Evolutionary conservation across 2,113 vertebrate genomes (phyloP).

Genomic region (Mustelus asterias): DNA sequence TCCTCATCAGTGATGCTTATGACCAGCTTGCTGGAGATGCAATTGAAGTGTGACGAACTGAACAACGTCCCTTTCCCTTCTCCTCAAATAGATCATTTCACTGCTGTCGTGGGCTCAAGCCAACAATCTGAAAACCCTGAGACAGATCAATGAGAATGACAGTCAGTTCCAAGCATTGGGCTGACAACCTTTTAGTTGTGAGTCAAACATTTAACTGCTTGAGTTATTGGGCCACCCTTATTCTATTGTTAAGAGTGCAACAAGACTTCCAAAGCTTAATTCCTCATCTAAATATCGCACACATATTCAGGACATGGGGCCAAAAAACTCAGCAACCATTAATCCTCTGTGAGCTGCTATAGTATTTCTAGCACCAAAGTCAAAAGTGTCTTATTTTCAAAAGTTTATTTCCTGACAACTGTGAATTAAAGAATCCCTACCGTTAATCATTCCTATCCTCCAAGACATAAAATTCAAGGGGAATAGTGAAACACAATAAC

Average conservation of each 20-base stretch:
- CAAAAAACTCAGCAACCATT: constrained; percentile 4
- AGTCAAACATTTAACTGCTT: neutral
- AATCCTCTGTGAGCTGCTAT: neutral
- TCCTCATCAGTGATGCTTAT: neutral
- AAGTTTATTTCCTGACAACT: neutral
- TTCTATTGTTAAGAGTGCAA: neutral
- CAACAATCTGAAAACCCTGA: neutral
- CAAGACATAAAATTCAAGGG: neutral
- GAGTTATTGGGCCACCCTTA: neutral
- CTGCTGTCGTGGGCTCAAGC: neutral
- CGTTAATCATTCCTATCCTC: neutral
- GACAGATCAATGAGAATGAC: constrained; percentile 1
- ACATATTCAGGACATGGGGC: neutral
- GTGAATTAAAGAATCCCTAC: neutral
- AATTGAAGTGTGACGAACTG: neutral
- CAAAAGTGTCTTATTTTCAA: constrained; percentile 6
- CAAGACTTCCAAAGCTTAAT: constrained; percentile 15
- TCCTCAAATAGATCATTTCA: neutral
- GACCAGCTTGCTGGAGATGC: neutral
- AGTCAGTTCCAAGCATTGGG: neutral
- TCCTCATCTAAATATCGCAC: neutral
- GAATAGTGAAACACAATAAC: neutral
- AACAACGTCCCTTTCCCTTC: neutral
- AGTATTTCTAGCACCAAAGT: neutral
- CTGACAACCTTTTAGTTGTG: neutral